Base-by-base conservation (phyloP, 2,888 invertebrate genomes). In the Brassicogethes aeneus region DNA sequence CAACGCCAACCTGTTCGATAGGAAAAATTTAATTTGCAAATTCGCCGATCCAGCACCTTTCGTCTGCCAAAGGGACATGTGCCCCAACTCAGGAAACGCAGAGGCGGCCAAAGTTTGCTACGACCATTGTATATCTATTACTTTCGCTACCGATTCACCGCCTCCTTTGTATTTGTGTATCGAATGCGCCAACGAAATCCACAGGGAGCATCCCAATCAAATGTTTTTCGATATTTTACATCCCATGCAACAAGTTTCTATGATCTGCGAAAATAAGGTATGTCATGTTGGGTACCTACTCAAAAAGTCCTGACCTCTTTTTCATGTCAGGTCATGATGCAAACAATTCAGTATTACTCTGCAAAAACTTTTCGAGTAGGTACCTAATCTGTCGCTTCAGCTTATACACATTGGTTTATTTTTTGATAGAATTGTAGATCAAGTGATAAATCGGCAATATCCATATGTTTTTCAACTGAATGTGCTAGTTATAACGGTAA, bases 401-500 rank as follows among this genome's bases (percentile, higher is more conserved):
- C n/a, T n/a, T n/a, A n/a, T n/a, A n/a, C n/a, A 23, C 23, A 23
- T 23, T 23, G 5, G 10, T 5, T 23, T 7, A 23, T 23, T 23
- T 47, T 68, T 70, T n/a, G n/a, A 16, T 64, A 92, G 87, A 96
- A 93, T 63, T 97, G 97, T 62, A 81, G 91, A 36, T 87, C 93
- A 0, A 75, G 79, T 1, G 91, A 94, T 55, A 95, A 94, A 66
- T 81, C 88, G 2, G 95, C 96, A 0, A 84, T 92, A 46, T 90
- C 92, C 7, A 93, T 96, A 36, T 99, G 99, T 64, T 97, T 97
- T 68, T 91, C 93, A 1, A 87, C 85, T 35, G 97, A 97, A 66
- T 99, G 99, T 65, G 93, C 93, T 31, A 90, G 90, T 61, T 91
- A 90, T 62, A 97, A 97, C 66, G 89, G 92, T 17, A 93, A 94